Percentiles rank a stretch among this genome's conserved stretches.
phyloP scores from a whole-genome alignment of 1,140 invertebrate species.

The Aplysia californica region DNA sequence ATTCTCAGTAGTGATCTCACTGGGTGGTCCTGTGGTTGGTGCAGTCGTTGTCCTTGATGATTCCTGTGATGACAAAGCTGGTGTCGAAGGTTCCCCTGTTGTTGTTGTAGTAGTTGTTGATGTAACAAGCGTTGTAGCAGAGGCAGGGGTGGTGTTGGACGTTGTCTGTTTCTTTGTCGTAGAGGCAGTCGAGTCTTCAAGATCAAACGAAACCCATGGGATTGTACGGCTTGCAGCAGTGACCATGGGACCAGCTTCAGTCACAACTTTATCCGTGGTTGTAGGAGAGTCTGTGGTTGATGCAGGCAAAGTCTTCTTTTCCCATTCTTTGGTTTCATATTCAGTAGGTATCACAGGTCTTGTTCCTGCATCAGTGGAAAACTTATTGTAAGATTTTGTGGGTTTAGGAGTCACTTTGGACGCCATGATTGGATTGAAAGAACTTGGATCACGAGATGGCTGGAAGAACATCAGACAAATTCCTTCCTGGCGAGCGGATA shows the following conservation, averaged over 20 bases:
- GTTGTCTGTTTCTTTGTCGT: too few species aligned
- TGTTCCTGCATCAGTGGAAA: background rate
- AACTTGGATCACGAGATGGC: background rate
- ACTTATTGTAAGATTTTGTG: background rate
- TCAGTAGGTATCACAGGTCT: background rate
- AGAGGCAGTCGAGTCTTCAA: too few species aligned
- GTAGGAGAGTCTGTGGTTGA: too few species aligned
- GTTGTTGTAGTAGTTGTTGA: background rate
- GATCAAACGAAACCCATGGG: too few species aligned
- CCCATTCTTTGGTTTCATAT: background rate
- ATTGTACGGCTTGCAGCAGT: too few species aligned
- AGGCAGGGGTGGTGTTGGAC: background rate
- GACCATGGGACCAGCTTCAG: too few species aligned
- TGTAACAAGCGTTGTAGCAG: background rate
- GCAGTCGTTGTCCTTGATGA: background rate
- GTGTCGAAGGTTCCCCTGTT: too few species aligned
- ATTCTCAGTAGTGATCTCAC: background rate
- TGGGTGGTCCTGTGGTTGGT: background rate
- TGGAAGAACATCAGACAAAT: constrained; percentile 64
- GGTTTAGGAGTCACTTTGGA: background rate
- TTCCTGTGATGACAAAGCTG: too few species aligned
- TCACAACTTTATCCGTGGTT: too few species aligned
- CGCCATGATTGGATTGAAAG: background rate
- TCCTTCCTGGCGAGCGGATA: constrained; percentile 47
- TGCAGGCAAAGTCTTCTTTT: background rate